phyloP scores from a whole-genome alignment of 2,888 invertebrate genomes.

The Epinotia brunnichana region DNA sequence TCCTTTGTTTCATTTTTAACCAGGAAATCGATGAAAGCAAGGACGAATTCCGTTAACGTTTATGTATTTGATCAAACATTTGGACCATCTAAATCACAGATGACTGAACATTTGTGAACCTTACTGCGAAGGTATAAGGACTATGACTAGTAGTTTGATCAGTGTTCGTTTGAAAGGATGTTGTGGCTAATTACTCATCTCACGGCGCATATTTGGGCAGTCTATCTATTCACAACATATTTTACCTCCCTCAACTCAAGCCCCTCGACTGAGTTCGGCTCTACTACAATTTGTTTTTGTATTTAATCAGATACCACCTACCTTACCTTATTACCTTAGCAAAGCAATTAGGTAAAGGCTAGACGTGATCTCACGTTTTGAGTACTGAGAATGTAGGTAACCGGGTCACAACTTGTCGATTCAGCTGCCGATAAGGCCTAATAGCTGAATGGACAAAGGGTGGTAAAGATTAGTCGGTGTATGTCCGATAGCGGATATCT shows the following conservation, averaged over 20 bases:
- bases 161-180: background rate
- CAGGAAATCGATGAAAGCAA: conserved; percentile 54
- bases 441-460: conserved; percentile 12
- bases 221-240: too few relatives aligned
- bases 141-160: background rate
- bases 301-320: too few relatives aligned
- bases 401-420: conserved; percentile 7
- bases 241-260: too few relatives aligned
- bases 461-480: background rate
- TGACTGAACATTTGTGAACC: background rate
- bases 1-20: conserved; percentile 50
- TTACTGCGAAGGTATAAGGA: background rate
- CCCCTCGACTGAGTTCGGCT: too few relatives aligned
- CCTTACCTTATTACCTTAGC: background rate
- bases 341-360: conserved; percentile 7
- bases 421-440: conserved; percentile 8
- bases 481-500: conserved; percentile 9
- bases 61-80: conserved; percentile 7
- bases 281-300: too few relatives aligned
- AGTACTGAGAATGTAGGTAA: conserved; percentile 5
- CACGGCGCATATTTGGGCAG: too few relatives aligned
- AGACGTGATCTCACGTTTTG: conserved; percentile 10
- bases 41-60: conserved; percentile 28
- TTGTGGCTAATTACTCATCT: too few relatives aligned
- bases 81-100: background rate